Conservation (phyloP, 2,888 invertebrate genomes). For the Campoplex capitator region DNA sequence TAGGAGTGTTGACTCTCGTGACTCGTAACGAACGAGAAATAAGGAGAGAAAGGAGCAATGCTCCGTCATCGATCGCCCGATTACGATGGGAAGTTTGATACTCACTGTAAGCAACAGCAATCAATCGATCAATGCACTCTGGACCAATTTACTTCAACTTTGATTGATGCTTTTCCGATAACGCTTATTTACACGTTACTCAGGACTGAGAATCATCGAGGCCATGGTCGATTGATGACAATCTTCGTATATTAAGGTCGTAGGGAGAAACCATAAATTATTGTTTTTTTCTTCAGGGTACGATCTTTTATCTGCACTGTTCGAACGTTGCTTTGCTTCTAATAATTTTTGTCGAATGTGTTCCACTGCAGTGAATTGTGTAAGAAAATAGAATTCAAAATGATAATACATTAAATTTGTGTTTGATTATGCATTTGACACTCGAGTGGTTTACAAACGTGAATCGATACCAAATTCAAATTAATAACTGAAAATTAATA, state of each 20-base stretch:
- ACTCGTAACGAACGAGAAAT: conserved; percentile 68
- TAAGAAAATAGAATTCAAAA: neutral
- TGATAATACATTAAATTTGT: neutral
- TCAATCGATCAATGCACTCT: conserved; percentile 59
- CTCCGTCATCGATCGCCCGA: conserved; percentile 71
- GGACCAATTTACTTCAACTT: conserved; percentile 34
- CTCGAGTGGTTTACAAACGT: neutral
- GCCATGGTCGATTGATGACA: conserved; percentile 38
- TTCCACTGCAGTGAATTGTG: too few species aligned
- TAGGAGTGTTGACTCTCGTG: conserved; percentile 28
- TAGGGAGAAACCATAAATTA: neutral
- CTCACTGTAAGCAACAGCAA: conserved; percentile 35
- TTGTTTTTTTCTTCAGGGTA: neutral
- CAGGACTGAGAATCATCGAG: conserved; percentile 26
- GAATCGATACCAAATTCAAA: neutral
- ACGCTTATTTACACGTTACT: conserved; percentile 1
- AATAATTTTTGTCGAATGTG: neutral
- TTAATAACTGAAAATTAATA: too few species aligned
- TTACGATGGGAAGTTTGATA: conserved; percentile 59
- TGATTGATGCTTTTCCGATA: conserved; percentile 11
- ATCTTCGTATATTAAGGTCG: neutral
- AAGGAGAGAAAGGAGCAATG: conserved; percentile 78
- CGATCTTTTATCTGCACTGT: neutral
- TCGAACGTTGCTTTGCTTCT: neutral
- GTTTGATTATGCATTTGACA: neutral